Evolutionary conservation across 2,113 vertebrate species (phyloP).

Genomic region (Ochotona curzoniae): DNA sequence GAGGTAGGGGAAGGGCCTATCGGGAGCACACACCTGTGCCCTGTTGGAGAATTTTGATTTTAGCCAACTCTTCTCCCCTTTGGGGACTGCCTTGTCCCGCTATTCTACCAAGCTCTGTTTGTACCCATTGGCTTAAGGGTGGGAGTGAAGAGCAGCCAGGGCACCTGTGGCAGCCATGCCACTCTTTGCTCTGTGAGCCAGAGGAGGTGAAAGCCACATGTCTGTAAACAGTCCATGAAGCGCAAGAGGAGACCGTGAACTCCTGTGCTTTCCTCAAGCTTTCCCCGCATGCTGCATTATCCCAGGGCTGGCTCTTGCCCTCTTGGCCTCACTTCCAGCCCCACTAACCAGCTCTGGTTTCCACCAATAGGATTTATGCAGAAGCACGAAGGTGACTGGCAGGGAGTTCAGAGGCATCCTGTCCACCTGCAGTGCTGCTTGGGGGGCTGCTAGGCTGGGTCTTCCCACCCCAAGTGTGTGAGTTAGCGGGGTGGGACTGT

Average conservation of each 20-base stretch:
- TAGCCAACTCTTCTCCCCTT: neutral
- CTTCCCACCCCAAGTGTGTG: neutral
- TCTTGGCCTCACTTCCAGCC: slow-evolving; percentile 66
- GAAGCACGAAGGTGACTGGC: rapidly evolving
- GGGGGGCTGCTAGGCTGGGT: neutral
- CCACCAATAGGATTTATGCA: neutral
- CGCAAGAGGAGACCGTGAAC: slow-evolving; percentile 76
- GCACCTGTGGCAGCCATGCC: slow-evolving; percentile 57
- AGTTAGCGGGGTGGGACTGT: neutral
- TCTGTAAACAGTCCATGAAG: slow-evolving; percentile 78
- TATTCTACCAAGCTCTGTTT: slow-evolving; percentile 54
- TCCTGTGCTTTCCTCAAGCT: slow-evolving; percentile 69
- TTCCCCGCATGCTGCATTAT: slow-evolving; percentile 45
- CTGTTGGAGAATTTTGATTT: too few relatives aligned
- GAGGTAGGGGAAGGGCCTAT: neutral
- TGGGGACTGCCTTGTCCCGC: slow-evolving; percentile 50
- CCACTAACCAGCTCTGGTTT: slow-evolving; percentile 32
- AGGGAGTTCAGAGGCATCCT: neutral
- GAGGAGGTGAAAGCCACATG: slow-evolving; percentile 78
- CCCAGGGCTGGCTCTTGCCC: slow-evolving; percentile 57
- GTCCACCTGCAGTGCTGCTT: neutral
- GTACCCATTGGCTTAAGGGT: slow-evolving; percentile 63
- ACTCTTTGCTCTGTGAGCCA: slow-evolving; percentile 71
- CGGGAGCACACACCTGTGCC: neutral
- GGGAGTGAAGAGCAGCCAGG: slow-evolving; percentile 40